Evolutionary conservation across 2,113 vertebrate genomes (phyloP).

Genomic region (Bubo blakistoni): DNA sequence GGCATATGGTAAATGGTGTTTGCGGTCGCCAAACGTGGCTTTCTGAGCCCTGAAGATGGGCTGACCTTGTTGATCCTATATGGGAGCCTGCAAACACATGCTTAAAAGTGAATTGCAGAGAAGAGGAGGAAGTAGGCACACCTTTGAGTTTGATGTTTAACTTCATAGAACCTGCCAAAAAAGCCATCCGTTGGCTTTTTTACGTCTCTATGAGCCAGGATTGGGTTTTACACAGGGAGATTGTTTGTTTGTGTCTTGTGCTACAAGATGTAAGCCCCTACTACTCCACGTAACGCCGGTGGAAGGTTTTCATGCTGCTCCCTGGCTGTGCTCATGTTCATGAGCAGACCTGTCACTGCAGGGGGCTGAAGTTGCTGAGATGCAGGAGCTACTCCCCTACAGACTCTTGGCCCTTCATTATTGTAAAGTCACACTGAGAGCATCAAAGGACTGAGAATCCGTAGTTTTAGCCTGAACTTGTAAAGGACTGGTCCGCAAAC

Average conservation of each 20-base stretch:
- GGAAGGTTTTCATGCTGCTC: neutral
- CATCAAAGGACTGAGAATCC: fast-evolving
- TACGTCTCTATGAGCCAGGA: neutral
- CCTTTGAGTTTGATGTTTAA: neutral
- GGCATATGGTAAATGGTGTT: neutral
- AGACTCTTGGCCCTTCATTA: neutral
- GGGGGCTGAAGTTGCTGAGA: neutral
- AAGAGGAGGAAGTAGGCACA: neutral
- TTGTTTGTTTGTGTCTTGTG: neutral
- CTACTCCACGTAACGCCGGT: fast-evolving
- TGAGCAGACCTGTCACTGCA: neutral
- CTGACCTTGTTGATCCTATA: neutral
- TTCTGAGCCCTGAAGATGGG: neutral
- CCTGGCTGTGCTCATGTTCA: neutral
- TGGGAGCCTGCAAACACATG: neutral
- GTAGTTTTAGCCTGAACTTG: neutral
- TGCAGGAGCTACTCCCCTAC: neutral
- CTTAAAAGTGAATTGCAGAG: neutral
- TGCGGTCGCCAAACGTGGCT: neutral
- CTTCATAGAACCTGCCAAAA: neutral
- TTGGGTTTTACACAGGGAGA: neutral
- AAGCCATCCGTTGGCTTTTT: neutral
- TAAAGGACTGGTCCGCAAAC: fast-evolving
- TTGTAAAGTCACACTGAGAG: neutral
- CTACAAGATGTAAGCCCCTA: neutral